These are phyloP conservation scores for Syrphus vitripennis DNA, from an alignment of 2,888 invertebrate genomes.

Conservation along the genomic window DNA sequence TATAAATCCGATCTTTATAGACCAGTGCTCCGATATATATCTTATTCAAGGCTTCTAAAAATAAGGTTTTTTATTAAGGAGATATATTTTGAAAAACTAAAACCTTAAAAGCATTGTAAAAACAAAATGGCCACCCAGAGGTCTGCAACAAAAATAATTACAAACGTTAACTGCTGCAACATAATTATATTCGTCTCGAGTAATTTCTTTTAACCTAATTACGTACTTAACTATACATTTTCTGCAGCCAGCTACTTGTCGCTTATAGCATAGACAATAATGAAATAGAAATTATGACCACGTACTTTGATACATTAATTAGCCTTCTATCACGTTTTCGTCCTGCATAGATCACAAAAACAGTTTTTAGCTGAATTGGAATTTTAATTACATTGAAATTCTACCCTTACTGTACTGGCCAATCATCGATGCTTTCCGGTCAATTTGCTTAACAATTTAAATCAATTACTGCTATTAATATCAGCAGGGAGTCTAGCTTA, in stretches of 20 bases:
- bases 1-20: too few species aligned
- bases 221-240: not conserved
- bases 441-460: conserved; percentile 57
- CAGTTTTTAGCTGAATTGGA: conserved; percentile 25
- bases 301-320: conserved; percentile 21
- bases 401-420: conserved; percentile 25
- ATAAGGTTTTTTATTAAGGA: too few species aligned
- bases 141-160: not conserved
- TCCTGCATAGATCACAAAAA: not conserved
- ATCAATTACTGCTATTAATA: conserved; percentile 38
- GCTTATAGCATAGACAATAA: too few species aligned
- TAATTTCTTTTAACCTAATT: not conserved
- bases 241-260: not conserved
- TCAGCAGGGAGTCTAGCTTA: conserved; percentile 16
- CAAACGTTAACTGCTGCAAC: not conserved
- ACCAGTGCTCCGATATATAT: too few species aligned
- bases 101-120: too few species aligned
- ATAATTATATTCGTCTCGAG: not conserved
- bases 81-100: too few species aligned
- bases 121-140: not conserved
- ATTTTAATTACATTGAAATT: conserved; percentile 40
- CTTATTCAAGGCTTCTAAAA: too few species aligned
- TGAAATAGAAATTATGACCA: conserved; percentile 30
- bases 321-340: not conserved
- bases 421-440: conserved; percentile 58